A percentile compares a stretch with the other conserved stretches of the same genome.
Evolutionary conservation across 1,140 invertebrate genomes (phyloP).

Genomic region (Sminthurides bifidus): DNA sequence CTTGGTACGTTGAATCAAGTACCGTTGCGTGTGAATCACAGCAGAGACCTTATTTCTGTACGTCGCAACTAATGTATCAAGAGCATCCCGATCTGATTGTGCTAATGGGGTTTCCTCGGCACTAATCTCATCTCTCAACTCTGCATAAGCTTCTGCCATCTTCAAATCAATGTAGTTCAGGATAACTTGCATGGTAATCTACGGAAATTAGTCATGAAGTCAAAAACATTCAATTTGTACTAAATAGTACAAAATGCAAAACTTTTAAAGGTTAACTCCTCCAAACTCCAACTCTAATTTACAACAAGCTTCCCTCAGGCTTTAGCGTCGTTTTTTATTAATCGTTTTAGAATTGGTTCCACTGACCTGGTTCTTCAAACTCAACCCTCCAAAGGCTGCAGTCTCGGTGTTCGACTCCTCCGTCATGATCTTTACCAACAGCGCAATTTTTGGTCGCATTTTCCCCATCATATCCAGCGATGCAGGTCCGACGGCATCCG

Average conservation of each 20-base stretch:
- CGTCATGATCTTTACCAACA: conserved; percentile 23
- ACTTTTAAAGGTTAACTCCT: neutral
- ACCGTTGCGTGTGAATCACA: conserved; percentile 23
- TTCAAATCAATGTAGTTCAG: conserved; percentile 29
- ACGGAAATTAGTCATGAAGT: conserved; percentile 3
- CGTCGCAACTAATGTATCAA: conserved; percentile 6
- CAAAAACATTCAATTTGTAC: neutral
- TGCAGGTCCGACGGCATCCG: conserved; percentile 6
- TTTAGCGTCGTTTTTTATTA: neutral
- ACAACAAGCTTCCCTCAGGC: neutral
- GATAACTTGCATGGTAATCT: conserved; percentile 31
- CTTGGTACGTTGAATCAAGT: conserved; percentile 10
- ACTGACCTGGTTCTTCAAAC: conserved; percentile 25
- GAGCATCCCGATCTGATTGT: neutral
- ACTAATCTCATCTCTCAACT: conserved; percentile 17
- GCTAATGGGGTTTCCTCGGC: neutral
- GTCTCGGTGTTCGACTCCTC: conserved; percentile 24
- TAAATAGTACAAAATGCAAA: neutral
- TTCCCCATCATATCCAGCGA: conserved; percentile 18
- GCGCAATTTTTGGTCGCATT: conserved; percentile 24
- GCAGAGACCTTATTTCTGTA: conserved; percentile 20
- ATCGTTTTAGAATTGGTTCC: neutral
- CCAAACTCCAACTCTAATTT: neutral
- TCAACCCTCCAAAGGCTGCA: conserved; percentile 19
- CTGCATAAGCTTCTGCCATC: conserved; percentile 21